phyloP scores from a whole-genome alignment of 2,113 vertebrate species.

The Benitochromis conjunctus region DNA sequence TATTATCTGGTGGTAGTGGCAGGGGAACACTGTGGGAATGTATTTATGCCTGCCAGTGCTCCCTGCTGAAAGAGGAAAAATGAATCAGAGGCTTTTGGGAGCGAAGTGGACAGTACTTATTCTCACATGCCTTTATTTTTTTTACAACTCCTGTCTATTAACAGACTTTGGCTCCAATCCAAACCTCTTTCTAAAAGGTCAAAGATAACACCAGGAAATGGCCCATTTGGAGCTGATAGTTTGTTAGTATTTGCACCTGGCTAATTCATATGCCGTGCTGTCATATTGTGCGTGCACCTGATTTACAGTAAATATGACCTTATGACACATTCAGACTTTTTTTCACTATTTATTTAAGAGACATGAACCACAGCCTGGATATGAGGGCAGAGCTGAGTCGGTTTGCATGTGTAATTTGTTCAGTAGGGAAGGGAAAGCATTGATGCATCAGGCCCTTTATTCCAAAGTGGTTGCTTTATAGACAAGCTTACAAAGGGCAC shows the following conservation, averaged over 20 bases:
- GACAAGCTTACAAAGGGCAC: constrained; percentile 50
- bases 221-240: constrained; percentile 2
- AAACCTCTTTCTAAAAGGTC: neutral
- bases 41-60: constrained; percentile 62
- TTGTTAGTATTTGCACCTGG: constrained; percentile 6
- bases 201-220: constrained; percentile 17
- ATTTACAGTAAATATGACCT: constrained; percentile 30
- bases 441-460: constrained; percentile 38
- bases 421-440: constrained; percentile 40
- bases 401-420: constrained; percentile 20
- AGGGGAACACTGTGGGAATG: constrained; percentile 51
- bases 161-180: constrained; percentile 39
- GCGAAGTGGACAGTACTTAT: constrained; percentile 36
- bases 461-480: constrained; percentile 51
- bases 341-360: constrained; percentile 12
- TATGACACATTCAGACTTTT: neutral
- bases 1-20: constrained; percentile 67
- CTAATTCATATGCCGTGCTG: constrained; percentile 22
- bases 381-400: neutral
- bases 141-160: constrained; percentile 38
- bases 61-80: constrained; percentile 43
- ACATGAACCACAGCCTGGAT: constrained; percentile 50
- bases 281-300: neutral
- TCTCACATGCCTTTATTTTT: constrained; percentile 45
- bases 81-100: constrained; percentile 58